Conservation (phyloP, 1,140 invertebrate genomes). For the Oscheius sp. region DNA sequence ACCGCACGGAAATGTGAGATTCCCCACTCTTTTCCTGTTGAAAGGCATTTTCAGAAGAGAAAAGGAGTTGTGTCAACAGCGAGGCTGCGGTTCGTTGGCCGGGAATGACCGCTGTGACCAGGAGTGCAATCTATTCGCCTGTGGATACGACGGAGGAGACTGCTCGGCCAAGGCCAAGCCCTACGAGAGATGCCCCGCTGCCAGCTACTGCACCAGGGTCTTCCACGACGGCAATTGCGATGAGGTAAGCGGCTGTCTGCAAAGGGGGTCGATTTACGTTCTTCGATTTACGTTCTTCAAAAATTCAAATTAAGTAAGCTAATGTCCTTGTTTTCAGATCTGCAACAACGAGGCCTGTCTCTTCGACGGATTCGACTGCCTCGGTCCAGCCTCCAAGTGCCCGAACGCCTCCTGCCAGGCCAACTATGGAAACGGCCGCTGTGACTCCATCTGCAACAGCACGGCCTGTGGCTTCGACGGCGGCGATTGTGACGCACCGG, state of each 20-base stretch:
- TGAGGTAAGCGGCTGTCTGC: slow-evolving; percentile 69
- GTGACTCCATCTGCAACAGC: slow-evolving; percentile 49
- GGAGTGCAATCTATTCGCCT: slow-evolving; percentile 81
- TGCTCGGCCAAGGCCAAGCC: slow-evolving; percentile 85
- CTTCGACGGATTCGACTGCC: slow-evolving; percentile 86
- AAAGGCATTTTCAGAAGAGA: slow-evolving; percentile 12
- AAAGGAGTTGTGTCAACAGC: slow-evolving; percentile 26
- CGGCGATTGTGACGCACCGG: slow-evolving; percentile 42
- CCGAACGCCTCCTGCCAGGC: slow-evolving; percentile 34
- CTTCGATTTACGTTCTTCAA: neutral
- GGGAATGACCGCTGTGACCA: slow-evolving; percentile 45
- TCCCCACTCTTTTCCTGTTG: no score
- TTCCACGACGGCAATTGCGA: slow-evolving; percentile 82
- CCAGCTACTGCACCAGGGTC: slow-evolving; percentile 81
- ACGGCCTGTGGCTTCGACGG: slow-evolving; percentile 50
- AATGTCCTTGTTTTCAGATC: no score
- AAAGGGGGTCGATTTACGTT: no score
- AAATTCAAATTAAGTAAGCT: no score
- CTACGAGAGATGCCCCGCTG: slow-evolving; percentile 85
- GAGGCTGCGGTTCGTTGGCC: slow-evolving; percentile 34
- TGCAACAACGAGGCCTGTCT: slow-evolving; percentile 89
- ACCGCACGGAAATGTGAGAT: no score
- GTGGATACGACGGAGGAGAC: slow-evolving; percentile 91
- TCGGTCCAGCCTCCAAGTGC: slow-evolving; percentile 24
- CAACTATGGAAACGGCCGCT: slow-evolving; percentile 45